phyloP scores from a whole-genome alignment of 1,140 invertebrate genomes.

The Penaeus chinensis region DNA sequence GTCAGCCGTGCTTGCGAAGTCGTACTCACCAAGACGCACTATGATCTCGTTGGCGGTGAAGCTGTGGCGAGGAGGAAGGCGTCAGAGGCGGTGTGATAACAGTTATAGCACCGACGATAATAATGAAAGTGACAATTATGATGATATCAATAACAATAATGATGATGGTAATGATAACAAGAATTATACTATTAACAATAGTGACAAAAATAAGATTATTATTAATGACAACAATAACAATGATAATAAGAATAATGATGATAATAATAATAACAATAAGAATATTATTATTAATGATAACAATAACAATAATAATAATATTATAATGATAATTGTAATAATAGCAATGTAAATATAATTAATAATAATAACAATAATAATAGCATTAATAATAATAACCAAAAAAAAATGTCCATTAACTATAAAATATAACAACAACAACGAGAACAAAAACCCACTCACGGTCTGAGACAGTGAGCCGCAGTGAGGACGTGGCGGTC shows the following conservation, averaged over 20 bases:
- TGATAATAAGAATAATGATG: background rate
- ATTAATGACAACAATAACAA: background rate
- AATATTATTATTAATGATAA: background rate
- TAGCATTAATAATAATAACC: background rate
- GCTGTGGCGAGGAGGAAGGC: constrained; percentile 51
- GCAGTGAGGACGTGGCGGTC: constrained; percentile 84
- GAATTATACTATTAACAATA: background rate
- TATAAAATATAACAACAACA: background rate
- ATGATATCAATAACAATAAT: background rate
- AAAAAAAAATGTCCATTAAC: background rate
- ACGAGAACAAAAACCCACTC: constrained; percentile 40
- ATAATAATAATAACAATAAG: background rate
- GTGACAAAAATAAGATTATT: background rate
- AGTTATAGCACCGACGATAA: too few species aligned
- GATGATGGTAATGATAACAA: background rate
- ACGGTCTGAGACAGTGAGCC: constrained; percentile 77
- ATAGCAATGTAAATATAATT: too few species aligned
- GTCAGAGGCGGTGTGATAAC: background rate
- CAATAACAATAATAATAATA: too few species aligned
- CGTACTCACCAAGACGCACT: constrained; percentile 67
- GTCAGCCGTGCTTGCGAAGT: constrained; percentile 64
- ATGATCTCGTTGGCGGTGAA: constrained; percentile 63
- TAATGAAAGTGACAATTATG: too few species aligned
- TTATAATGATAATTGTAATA: too few species aligned
- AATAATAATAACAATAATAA: constrained; percentile 1